Conservation (phyloP, 2,888 invertebrate genomes). For the Teleiodes luculella region DNA sequence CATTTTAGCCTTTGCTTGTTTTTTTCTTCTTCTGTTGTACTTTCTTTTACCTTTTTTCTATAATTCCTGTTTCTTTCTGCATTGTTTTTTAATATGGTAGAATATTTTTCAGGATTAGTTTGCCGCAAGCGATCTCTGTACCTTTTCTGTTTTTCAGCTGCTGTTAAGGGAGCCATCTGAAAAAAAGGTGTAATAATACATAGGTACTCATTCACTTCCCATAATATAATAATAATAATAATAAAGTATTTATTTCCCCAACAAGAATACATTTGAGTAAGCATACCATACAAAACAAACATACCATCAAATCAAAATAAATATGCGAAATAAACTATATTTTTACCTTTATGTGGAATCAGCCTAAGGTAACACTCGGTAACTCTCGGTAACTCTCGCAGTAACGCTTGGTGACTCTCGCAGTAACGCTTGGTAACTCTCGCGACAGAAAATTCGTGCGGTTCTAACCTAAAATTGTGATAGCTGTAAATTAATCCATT, state of each 20-base stretch:
- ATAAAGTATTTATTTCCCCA: too few species aligned
- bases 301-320: slow-evolving; percentile 5
- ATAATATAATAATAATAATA: too few species aligned
- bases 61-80: slow-evolving; percentile 3
- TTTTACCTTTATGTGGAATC: neutral
- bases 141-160: slow-evolving; percentile 6
- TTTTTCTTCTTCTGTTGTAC: slow-evolving; percentile 1
- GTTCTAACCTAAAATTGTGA: neutral
- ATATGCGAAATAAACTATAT: neutral
- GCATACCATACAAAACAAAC: too few species aligned
- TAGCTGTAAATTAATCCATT: neutral
- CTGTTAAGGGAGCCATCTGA: slow-evolving; percentile 9
- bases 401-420: neutral
- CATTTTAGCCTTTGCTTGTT: neutral
- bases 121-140: slow-evolving; percentile 3
- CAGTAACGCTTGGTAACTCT: neutral
- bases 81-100: slow-evolving; percentile 1
- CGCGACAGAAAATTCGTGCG: neutral
- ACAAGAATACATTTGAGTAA: too few species aligned
- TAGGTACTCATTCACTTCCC: neutral
- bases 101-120: slow-evolving; percentile 8
- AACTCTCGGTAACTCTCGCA: neutral
- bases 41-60: neutral
- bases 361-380: slow-evolving; percentile 1
- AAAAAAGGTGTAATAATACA: neutral